These are phyloP conservation scores for Steinernema scapterisci DNA, from an alignment of 2,888 invertebrate species.

Conservation along the genomic window DNA sequence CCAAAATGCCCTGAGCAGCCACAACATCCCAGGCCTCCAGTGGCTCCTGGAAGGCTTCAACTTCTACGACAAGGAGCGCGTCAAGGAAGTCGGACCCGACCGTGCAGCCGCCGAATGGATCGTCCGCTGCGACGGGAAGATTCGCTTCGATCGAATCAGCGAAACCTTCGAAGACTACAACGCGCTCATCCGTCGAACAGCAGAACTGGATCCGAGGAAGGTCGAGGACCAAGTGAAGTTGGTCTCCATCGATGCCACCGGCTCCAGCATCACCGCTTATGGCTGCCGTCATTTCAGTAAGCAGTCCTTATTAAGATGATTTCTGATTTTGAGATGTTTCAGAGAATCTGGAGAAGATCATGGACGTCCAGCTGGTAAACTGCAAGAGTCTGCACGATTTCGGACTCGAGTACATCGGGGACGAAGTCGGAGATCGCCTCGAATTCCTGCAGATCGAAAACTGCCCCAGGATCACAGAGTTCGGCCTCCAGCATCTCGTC, in stretches of 20 bases:
- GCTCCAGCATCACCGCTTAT: conserved; percentile 55
- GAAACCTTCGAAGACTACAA: conserved; percentile 57
- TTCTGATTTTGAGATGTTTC: not conserved
- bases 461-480: conserved; percentile 57
- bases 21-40: conserved; percentile 57
- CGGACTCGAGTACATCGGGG: conserved; percentile 55
- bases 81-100: conserved; percentile 78
- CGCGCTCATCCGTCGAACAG: conserved; percentile 49
- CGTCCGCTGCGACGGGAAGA: conserved; percentile 83
- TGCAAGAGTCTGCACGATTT: conserved; percentile 59
- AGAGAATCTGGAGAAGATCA: conserved; percentile 45
- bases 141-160: conserved; percentile 68
- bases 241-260: conserved; percentile 47
- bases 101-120: conserved; percentile 93
- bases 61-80: conserved; percentile 54
- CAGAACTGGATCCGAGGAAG: conserved; percentile 54
- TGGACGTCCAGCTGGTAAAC: conserved; percentile 46
- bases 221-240: conserved; percentile 49
- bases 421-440: conserved; percentile 49
- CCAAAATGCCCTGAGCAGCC: conserved; percentile 49
- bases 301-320: not conserved
- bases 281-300: conserved; percentile 56
- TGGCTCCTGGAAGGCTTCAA: conserved; percentile 63
- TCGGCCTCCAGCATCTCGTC: conserved; percentile 51
- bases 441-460: conserved; percentile 47